Conservation (phyloP, 2,113 vertebrate genomes). For the Phrynosoma blainvillii region DNA sequence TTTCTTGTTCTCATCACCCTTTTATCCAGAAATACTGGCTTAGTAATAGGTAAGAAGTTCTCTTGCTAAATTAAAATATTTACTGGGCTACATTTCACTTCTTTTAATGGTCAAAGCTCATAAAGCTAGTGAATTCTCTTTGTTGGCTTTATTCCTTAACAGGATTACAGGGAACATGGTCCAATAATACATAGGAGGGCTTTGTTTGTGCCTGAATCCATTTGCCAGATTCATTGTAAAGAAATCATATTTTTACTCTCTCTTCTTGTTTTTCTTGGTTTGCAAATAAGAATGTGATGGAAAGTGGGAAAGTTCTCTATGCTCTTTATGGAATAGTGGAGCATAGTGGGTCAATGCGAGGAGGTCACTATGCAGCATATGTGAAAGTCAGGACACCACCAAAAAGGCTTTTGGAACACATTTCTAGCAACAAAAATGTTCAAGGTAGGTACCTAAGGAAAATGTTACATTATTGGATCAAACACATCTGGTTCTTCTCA, state of each 20-base stretch:
- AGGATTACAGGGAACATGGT: background rate
- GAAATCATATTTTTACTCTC: constrained; percentile 21
- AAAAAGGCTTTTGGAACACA: constrained; percentile 79
- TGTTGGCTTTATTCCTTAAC: background rate
- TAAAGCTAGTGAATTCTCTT: background rate
- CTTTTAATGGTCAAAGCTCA: constrained; percentile 5
- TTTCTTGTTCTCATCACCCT: no score
- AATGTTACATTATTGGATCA: background rate
- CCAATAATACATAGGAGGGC: background rate
- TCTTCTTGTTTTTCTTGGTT: constrained; percentile 18
- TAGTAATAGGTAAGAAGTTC: constrained; percentile 19
- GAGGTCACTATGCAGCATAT: constrained; percentile 93
- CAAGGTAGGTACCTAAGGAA: constrained; percentile 78
- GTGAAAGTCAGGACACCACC: constrained; percentile 91
- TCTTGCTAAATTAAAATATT: background rate
- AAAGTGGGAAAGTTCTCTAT: constrained; percentile 88
- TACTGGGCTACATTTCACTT: background rate
- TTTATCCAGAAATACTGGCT: background rate
- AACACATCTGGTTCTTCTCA: background rate
- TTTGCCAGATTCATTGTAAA: background rate
- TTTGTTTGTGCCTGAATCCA: constrained; percentile 11
- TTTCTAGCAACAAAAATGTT: constrained; percentile 77
- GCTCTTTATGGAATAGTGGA: constrained; percentile 95
- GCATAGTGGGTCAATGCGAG: constrained; percentile 95
- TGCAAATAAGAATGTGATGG: constrained; percentile 81